phyloP scores from a whole-genome alignment of 2,888 invertebrate genomes.

The Notodonta dromedarius region DNA sequence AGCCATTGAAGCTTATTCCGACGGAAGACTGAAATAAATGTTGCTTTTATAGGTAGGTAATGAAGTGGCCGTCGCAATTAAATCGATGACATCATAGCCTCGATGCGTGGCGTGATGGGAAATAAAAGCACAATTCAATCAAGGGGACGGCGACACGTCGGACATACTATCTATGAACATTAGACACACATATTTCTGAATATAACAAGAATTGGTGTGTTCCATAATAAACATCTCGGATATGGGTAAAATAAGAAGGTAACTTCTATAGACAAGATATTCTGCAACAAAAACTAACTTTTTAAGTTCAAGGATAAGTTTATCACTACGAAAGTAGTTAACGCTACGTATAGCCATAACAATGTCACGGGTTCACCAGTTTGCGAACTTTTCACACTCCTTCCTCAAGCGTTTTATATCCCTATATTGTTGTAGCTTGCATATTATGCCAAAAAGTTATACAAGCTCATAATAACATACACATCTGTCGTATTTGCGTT shows the following conservation, averaged over 20 bases:
- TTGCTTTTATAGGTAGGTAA: slow-evolving; percentile 68
- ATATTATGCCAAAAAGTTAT: neutral
- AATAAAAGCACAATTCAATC: slow-evolving; percentile 77
- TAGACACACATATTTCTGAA: neutral
- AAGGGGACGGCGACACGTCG: slow-evolving; percentile 50
- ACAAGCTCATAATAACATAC: neutral
- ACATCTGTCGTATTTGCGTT: slow-evolving; percentile 5
- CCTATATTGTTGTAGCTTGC: neutral
- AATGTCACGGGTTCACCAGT: slow-evolving; percentile 22
- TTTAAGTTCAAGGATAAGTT: neutral
- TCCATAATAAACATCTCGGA: neutral
- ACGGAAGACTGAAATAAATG: slow-evolving; percentile 59
- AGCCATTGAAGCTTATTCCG: slow-evolving; percentile 47
- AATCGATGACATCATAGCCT: slow-evolving; percentile 77
- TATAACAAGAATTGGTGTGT: neutral
- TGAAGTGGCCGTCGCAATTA: slow-evolving; percentile 74
- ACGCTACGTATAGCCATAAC: slow-evolving; percentile 6
- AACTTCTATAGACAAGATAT: neutral
- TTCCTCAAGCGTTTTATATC: neutral
- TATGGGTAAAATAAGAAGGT: no score
- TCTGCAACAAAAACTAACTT: neutral
- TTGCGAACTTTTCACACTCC: slow-evolving; percentile 19
- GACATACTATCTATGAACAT: slow-evolving; percentile 25
- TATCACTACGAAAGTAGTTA: neutral
- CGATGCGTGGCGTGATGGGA: slow-evolving; percentile 65